Percentiles rank a stretch among this genome's conserved stretches.
Conservation (phyloP, 2,888 invertebrate genomes). For the Eupithecia centaureata region DNA sequence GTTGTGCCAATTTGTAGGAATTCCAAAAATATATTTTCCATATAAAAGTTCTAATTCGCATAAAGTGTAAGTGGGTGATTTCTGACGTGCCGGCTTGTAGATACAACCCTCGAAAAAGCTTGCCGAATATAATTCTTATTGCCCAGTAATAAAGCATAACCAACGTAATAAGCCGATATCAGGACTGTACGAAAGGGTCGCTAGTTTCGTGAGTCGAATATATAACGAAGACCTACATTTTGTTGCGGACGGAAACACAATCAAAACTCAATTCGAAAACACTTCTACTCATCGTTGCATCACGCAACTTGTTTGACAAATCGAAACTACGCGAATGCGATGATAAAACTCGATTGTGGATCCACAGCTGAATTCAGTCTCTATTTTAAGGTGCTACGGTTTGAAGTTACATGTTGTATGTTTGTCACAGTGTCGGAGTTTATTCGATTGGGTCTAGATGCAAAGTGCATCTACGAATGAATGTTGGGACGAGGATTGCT, state of each 20-base stretch:
- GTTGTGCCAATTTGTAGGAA: constrained; percentile 34
- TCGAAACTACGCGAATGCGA: constrained; percentile 51
- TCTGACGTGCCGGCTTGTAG: constrained; percentile 60
- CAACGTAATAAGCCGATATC: constrained; percentile 15
- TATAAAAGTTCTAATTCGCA: constrained; percentile 53
- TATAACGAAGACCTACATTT: constrained; percentile 67
- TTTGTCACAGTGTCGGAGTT: constrained; percentile 37
- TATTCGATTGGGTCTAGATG: constrained; percentile 45
- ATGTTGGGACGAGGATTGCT: constrained; percentile 50
- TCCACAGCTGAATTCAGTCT: constrained; percentile 14
- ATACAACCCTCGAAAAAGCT: constrained; percentile 32
- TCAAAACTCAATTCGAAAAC: constrained; percentile 76
- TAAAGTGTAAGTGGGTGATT: constrained; percentile 70
- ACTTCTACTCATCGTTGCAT: constrained; percentile 68
- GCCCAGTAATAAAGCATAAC: constrained; percentile 20
- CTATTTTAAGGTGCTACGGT: constrained; percentile 10
- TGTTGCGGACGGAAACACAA: constrained; percentile 67
- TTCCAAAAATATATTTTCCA: constrained; percentile 46
- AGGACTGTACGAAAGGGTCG: constrained; percentile 50
- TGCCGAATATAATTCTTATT: constrained; percentile 29
- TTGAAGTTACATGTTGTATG: constrained; percentile 27
- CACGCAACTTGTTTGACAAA: constrained; percentile 59
- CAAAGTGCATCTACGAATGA: constrained; percentile 50
- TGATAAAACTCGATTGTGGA: constrained; percentile 32
- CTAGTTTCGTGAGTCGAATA: constrained; percentile 68